Conservation (phyloP, 2,888 invertebrate genomes). For the Syrista parreyssii region DNA sequence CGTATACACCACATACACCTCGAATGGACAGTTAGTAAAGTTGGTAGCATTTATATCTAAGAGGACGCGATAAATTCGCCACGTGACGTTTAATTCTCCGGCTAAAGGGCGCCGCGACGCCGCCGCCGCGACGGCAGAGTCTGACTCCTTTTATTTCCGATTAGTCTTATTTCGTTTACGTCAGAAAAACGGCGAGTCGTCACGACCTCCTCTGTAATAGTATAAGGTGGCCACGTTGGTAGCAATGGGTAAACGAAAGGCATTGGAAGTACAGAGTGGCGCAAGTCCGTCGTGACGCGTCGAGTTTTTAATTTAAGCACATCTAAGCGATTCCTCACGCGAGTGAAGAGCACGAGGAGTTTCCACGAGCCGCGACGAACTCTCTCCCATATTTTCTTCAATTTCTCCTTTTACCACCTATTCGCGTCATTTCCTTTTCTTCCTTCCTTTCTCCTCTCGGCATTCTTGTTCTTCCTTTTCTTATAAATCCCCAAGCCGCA, state of each 20-base stretch:
- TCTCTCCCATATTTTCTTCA: not conserved
- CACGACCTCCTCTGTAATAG: not conserved
- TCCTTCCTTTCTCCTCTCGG: not conserved
- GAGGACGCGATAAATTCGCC: slow-evolving; percentile 5
- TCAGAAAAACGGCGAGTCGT: not conserved
- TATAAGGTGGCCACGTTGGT: not conserved
- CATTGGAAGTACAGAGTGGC: not conserved
- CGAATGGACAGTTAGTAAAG: not conserved
- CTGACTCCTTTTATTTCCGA: slow-evolving; percentile 5
- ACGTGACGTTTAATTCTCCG: slow-evolving; percentile 2
- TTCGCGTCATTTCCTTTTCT: not conserved
- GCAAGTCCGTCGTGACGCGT: slow-evolving; percentile 4
- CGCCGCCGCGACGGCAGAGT: not conserved
- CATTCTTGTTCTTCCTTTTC: not conserved
- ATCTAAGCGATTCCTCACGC: slow-evolving; percentile 5
- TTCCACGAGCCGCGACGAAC: not conserved
- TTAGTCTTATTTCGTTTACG: slow-evolving; percentile 5
- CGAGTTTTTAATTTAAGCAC: slow-evolving; percentile 7
- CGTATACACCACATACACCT: not conserved
- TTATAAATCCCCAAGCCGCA: not conserved
- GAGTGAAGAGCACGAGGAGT: not conserved
- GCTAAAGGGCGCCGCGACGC: not conserved
- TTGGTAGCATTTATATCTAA: not conserved
- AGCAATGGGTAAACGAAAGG: not conserved
- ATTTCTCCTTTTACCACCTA: not conserved